Base-by-base conservation (phyloP, 2,888 invertebrate species). In the Willowsia nigromaculata region DNA sequence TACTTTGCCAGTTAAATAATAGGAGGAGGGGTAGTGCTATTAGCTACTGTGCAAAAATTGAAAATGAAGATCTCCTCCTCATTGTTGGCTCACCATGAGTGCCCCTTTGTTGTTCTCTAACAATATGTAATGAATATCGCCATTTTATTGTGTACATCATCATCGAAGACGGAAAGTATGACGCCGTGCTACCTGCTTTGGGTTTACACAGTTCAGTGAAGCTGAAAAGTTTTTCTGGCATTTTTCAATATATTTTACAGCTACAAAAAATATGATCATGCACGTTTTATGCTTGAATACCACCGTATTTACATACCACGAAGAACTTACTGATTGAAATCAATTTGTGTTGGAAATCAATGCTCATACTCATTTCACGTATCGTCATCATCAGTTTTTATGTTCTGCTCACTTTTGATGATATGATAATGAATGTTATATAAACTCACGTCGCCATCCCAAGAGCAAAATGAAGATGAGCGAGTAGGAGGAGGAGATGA, bases 401-500 rank as follows among this genome's bases (percentile, higher is more conserved):
- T 18, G n/a, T 50, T 13, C n/a, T 18, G 47, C 27, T 74, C 25
- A 27, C 37, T 80, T 59, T 37, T 15, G 59, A 81, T 40, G 40
- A 40, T 25, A 71, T 27, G 47, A 74, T 74, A 47, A 74, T 74
- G 33, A 37, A 7, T 68, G 37, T 59, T 27, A 5, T 15, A 37
- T 74, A 9, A 47, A 11, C 11, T 13, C 56, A 56, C 27, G 30
- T 47, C 50, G 27, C 25, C 27, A 74, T 74, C 25, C n/a, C 74
- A 68, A n/a, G 65, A 74, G 50, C 59, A 71, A 74, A 47, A 68
- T 68, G 68, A 84, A 74, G 74, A 74, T 71, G 62, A 76, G 43
- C 78, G 85, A 85, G 76, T 85, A 76, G 85, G 85, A 85, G 85
- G 62, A 27, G 40, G 47, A 47, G 76, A 85, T 76, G 85, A 85